These are phyloP conservation scores for Cephalotes varians DNA, from an alignment of 2,888 invertebrate species.

Conservation along the genomic window DNA sequence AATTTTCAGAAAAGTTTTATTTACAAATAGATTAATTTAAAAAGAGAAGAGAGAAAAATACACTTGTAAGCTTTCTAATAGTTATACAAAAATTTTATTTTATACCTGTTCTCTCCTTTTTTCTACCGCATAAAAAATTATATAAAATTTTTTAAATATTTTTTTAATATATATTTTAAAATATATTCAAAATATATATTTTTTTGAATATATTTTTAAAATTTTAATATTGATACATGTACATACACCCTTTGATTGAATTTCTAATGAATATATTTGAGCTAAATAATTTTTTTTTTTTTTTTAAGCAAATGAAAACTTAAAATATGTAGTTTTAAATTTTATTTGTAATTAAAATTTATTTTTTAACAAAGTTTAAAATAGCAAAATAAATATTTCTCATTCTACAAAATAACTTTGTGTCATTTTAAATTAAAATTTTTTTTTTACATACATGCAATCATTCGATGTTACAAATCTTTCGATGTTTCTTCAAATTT, in stretches of 20 bases:
- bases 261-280: not conserved
- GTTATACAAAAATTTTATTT: not conserved
- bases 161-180: not conserved
- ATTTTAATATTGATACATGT: not conserved
- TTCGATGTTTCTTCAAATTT: not conserved
- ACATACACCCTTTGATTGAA: not conserved
- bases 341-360: not conserved
- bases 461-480: not conserved
- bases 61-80: not conserved
- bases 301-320: not conserved
- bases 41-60: not conserved
- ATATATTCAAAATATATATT: too few species aligned
- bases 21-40: not conserved
- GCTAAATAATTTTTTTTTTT: conserved; percentile 1
- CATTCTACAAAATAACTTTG: not conserved
- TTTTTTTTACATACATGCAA: not conserved
- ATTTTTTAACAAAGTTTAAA: conserved; percentile 12
- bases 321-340: not conserved
- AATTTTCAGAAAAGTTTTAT: not conserved
- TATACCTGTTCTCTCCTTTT: not conserved
- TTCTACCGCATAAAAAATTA: not conserved
- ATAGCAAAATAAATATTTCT: not conserved
- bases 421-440: not conserved
- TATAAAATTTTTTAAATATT: not conserved
- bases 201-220: too few species aligned